Evolutionary conservation across 2,797 vertebrate genomes (phyloP).

Genomic region (Caiman crocodilus): DNA sequence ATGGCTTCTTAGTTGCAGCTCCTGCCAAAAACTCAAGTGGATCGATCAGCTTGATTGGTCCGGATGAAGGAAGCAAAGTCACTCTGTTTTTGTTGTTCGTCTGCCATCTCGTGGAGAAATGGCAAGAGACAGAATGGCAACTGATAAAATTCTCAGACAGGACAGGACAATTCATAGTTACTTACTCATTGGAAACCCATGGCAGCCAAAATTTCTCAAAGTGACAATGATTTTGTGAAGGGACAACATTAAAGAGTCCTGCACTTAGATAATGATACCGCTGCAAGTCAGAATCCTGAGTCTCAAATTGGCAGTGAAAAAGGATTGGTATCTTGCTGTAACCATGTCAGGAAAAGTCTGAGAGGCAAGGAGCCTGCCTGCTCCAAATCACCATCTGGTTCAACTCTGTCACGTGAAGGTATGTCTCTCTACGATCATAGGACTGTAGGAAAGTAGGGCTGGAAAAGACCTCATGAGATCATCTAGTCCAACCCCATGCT

Average conservation of each 20-base stretch:
- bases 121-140: not conserved
- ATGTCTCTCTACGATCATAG: too few species aligned
- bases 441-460: too few species aligned
- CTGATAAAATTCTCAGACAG: not conserved
- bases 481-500: too few species aligned
- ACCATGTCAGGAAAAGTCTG: too few species aligned
- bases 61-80: not conserved
- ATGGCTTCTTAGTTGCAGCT: not conserved
- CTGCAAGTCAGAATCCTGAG: not conserved
- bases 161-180: fast-evolving
- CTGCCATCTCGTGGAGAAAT: slow-evolving; percentile 63
- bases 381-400: too few species aligned
- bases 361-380: too few species aligned
- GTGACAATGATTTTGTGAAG: fast-evolving
- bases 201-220: not conserved
- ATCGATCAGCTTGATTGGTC: not conserved
- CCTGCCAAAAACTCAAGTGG: too few species aligned
- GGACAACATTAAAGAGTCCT: not conserved
- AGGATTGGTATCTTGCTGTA: too few species aligned
- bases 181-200: not conserved
- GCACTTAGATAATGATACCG: not conserved
- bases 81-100: not conserved
- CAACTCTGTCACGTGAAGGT: too few species aligned
- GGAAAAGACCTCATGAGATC: too few species aligned
- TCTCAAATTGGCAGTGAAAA: not conserved